phyloP scores from a whole-genome alignment of 2,797 vertebrate genomes.

The Sparus aurata region DNA sequence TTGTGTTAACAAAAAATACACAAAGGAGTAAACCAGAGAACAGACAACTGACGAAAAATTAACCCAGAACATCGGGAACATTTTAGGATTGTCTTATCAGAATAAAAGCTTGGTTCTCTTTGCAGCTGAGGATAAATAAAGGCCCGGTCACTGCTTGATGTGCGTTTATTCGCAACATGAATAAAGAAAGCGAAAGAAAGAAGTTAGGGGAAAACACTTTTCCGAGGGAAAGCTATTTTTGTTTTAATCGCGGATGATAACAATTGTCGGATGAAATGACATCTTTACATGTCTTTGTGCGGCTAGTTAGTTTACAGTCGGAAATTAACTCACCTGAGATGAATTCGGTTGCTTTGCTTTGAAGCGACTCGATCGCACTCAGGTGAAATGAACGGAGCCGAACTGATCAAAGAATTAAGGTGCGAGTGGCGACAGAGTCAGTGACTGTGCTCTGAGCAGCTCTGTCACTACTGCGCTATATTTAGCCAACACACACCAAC shows the following conservation, averaged over 20 bases:
- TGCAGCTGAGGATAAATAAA: not conserved
- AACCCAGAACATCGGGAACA: not conserved
- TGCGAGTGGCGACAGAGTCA: conserved; percentile 30
- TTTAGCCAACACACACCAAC: conserved; percentile 77
- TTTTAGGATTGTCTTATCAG: not conserved
- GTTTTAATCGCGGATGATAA: conserved; percentile 8
- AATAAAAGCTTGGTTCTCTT: not conserved
- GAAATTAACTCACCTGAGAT: conserved; percentile 40
- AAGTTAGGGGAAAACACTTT: not conserved
- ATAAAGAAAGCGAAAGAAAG: not conserved
- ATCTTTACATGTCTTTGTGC: conserved; percentile 20
- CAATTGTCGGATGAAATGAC: conserved; percentile 11
- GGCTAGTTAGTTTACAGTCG: conserved; percentile 10
- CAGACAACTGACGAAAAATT: not conserved
- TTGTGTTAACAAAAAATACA: not conserved
- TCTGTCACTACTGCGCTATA: conserved; percentile 73
- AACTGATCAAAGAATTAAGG: conserved; percentile 59
- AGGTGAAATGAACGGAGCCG: conserved; percentile 43
- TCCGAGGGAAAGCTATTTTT: not conserved
- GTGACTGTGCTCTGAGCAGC: conserved; percentile 53
- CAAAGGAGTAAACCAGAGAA: not conserved
- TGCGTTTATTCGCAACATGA: not conserved
- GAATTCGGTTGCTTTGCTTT: conserved; percentile 27
- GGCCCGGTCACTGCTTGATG: not conserved
- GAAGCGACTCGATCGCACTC: conserved; percentile 34